Evolutionary conservation across 2,113 vertebrate genomes (phyloP), one percentile per base, ranked within the genome.

Genomic region (Zootoca vivipara): DNA sequence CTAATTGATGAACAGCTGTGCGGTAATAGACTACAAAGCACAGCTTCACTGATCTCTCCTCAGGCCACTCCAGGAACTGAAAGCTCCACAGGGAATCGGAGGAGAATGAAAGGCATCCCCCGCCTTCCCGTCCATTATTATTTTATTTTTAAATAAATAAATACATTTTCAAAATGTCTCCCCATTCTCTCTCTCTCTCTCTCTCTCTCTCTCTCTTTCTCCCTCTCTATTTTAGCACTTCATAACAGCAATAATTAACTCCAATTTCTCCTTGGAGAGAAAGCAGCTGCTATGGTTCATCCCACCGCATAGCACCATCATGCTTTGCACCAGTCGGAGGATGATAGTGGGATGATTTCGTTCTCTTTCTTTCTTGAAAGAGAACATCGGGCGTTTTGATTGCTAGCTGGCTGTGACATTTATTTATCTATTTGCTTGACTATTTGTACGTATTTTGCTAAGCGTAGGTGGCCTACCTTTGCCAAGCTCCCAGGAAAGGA

Each of bases 1-100:
- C 95, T 96, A 92, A 94, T 91, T 94, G 95, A 95, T 88, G 95
- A 95, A 95, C 95, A 96, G 94, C 96, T 96, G 96, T 91, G 93
- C 95, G 91, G 90, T 95, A 94, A 96, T 94, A 93, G 95, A 92
- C 96, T 94, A 87, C 93, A 91, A 91, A 77, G 86, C 90, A 86
- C 82, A 94, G 95, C 95, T 94, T 93, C 92, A 85, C 91, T 93
- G 95, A 93, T 96, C 96, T 95, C 95, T 96, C 96, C 94, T 96
- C 86, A 93, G 95, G 95, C 97, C 95, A 92, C 94, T 95, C 93
- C 90, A 95, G 83, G 85, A 95, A 95, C 94, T 69, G 87, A 95
- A 91, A 83, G 75, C 95, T 94, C 96, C 93, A 89, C 83, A n/a
- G 96, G 94, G 95, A 95, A 82, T 91, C 38, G 91, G 16, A 81